These are phyloP conservation scores for Ephydatia muelleri DNA, from an alignment of 37 sponge, comb jelly and placozoan genomes.

Conservation along the genomic window DNA sequence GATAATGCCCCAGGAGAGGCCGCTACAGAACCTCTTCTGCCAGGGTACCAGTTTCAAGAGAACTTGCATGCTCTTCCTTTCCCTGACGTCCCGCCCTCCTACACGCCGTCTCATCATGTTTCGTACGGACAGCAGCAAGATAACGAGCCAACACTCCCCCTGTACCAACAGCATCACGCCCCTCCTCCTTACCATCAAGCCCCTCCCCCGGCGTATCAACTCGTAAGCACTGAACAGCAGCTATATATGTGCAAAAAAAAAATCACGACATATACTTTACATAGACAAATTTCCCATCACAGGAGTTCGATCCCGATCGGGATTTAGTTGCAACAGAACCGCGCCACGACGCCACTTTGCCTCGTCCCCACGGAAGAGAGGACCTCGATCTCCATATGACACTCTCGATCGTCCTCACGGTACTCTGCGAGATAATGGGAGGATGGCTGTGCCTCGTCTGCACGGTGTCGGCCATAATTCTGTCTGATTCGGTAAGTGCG, in stretches of 20 bases:
- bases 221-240: background rate
- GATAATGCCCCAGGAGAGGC: background rate
- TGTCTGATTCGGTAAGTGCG: background rate
- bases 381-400: background rate
- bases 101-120: background rate
- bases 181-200: background rate
- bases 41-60: background rate
- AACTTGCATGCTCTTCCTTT: background rate
- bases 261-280: too few species aligned
- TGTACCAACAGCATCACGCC: background rate
- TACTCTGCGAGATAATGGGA: background rate
- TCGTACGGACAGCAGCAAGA: background rate
- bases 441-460: background rate
- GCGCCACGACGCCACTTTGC: background rate
- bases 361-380: background rate
- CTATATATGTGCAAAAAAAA: background rate
- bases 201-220: background rate
- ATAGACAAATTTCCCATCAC: background rate
- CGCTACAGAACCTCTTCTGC: background rate
- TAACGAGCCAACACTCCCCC: background rate
- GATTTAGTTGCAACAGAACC: background rate
- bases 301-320: background rate
- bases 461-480: background rate
- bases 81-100: background rate
- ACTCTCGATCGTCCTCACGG: background rate